These are phyloP conservation scores for Myotis lucifugus DNA, from an alignment of 2,113 vertebrate species.

Conservation along the genomic window DNA sequence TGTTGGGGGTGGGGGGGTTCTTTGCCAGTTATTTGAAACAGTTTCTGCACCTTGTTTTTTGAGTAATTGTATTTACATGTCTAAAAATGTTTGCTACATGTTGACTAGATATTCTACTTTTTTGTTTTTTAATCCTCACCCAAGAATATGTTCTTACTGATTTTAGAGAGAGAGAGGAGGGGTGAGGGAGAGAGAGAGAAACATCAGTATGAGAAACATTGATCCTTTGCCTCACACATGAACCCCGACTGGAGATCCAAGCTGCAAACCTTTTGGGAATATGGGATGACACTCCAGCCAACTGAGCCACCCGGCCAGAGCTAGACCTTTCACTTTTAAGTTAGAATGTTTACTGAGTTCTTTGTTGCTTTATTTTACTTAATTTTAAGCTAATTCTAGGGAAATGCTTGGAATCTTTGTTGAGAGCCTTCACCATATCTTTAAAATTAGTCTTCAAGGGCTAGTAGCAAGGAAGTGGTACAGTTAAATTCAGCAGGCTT, in stretches of 20 bases:
- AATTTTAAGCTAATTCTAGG: constrained; percentile 40
- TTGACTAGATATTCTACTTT: constrained; percentile 2
- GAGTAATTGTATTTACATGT: background rate
- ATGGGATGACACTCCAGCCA: background rate
- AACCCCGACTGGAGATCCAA: background rate
- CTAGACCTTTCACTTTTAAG: background rate
- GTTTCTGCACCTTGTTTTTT: constrained; percentile 1
- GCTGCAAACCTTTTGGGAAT: background rate
- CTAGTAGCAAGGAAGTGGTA: background rate
- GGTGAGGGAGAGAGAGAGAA: background rate
- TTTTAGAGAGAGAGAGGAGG: background rate
- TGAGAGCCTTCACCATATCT: background rate
- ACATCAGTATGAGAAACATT: background rate
- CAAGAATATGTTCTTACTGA: background rate
- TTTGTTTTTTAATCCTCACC: background rate
- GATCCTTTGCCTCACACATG: background rate
- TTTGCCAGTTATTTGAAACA: background rate
- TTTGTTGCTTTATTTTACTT: constrained; percentile 29
- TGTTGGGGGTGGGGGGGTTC: background rate
- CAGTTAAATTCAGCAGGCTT: background rate
- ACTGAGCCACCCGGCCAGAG: background rate
- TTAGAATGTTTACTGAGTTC: constrained; percentile 39
- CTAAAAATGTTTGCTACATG: background rate
- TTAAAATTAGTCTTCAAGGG: constrained; percentile 31
- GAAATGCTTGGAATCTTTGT: background rate